These are phyloP conservation scores for Lanistes nyassanus DNA, from an alignment of 1,140 invertebrate species.

Conservation along the genomic window DNA sequence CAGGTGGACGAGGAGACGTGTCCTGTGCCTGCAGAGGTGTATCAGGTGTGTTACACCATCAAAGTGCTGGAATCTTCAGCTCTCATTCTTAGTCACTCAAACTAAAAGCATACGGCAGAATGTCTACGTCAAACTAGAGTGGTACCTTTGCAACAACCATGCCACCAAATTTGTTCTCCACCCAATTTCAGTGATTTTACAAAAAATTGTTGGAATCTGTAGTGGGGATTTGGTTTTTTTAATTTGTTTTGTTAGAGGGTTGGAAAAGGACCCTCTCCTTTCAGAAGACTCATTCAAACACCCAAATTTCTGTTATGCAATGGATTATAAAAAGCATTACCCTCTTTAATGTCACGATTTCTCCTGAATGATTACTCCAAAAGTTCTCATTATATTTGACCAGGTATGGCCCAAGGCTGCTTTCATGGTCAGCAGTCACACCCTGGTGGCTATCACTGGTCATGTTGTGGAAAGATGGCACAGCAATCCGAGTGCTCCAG, in stretches of 20 bases:
- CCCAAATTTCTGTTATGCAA: background rate
- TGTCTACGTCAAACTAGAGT: background rate
- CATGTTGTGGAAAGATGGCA: constrained; percentile 34
- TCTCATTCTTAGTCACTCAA: background rate
- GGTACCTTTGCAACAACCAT: background rate
- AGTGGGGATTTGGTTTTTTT: background rate
- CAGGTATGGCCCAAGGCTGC: constrained; percentile 16
- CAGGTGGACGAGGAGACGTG: constrained; percentile 15
- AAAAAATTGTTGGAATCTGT: no score
- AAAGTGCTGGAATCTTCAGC: background rate
- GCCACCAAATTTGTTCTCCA: no score
- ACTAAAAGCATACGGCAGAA: background rate
- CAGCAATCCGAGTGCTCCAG: constrained; percentile 25
- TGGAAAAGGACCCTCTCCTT: background rate
- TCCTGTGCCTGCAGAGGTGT: constrained; percentile 13
- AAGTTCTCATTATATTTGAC: background rate
- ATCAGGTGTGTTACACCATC: background rate
- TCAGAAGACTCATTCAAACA: background rate
- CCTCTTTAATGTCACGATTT: background rate
- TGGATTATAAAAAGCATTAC: background rate
- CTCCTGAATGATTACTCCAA: background rate
- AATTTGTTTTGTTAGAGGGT: background rate
- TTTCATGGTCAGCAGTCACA: constrained; percentile 21
- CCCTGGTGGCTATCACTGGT: constrained; percentile 30
- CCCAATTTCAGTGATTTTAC: background rate